Percentiles rank a stretch among this genome's conserved stretches.
Conservation (phyloP, 2,113 vertebrate species). For the Lagopus leucura region DNA sequence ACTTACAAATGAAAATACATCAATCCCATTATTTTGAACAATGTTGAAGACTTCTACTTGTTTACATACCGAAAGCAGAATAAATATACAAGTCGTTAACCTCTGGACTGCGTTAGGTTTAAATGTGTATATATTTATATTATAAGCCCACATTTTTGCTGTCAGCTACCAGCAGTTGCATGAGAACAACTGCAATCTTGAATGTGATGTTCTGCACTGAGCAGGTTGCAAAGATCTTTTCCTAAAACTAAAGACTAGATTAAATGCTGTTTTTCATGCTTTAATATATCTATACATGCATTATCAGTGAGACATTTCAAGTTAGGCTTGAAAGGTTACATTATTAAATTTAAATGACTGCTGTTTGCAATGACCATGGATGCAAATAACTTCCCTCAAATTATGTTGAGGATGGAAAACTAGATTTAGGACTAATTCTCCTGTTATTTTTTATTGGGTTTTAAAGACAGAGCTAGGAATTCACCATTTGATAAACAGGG, state of each 20-base stretch:
- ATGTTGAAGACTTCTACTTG: neutral
- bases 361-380: neutral
- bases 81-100: neutral
- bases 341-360: slow-evolving; percentile 6
- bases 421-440: neutral
- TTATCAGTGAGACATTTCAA: slow-evolving; percentile 13
- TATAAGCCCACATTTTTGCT: neutral
- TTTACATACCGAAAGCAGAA: neutral
- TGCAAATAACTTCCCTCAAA: neutral
- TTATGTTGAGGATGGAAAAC: neutral
- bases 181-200: neutral
- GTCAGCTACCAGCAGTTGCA: neutral
- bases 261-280: neutral
- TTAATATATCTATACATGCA: neutral
- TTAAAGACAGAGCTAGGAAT: neutral
- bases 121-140: neutral
- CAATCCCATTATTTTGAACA: neutral
- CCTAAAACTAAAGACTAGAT: neutral
- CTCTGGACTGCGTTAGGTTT: neutral
- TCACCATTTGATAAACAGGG: neutral
- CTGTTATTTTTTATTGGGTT: neutral
- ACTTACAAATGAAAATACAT: neutral
- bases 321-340: neutral
- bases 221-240: neutral
- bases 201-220: neutral